Base-by-base conservation (phyloP, 1,140 invertebrate genomes). In the Drosophila azteca region DNA sequence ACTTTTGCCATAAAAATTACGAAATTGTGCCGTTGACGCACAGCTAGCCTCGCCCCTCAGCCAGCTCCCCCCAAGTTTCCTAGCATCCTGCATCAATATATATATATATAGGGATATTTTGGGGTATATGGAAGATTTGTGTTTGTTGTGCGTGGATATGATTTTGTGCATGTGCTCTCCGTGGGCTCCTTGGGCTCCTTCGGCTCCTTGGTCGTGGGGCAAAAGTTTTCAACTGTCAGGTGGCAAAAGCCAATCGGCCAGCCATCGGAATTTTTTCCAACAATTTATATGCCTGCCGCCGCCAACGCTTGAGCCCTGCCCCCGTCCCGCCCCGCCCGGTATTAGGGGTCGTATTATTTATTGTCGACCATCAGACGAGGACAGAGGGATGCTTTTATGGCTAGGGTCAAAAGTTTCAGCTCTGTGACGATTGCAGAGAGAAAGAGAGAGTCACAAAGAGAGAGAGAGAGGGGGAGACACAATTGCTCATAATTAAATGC, bases 1-100 rank as follows among this genome's bases (percentile, higher is more conserved):
- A 88, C 83, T 88, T 88, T 88, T 83, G 79, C 83, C 83, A 88
- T 88, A 88, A 88, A 88, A 88, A 88, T 88, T 88, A 88, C 83
- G 83, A 88, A 88, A 88, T 88, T 88, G 83, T 88, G 83, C 83
- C 76, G 83, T 88, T 88, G 83, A 88, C 87, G 83, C 65, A 39
- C 3, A 57, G 83, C 84, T 88, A 62, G 65, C 73, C 50, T 79
- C 70, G 78, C 78, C 78, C 75, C 58, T 20, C 65, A 53, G 67
- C 73, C 83, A 69, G 70, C 49, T 8, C 31, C 29, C 29, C 69
- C 53, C 51, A 64, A 76, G 50, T 69, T 51, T 44, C 22, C n/a
- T 53, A 39, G 35, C 20, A 13, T 39, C 41, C 35, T 39, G 35
- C 35, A 39, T 39, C 15, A 3, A 11, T 58, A 11, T 58, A 7